phyloP scores from a whole-genome alignment of 2,113 vertebrate species.

The Menura novaehollandiae region DNA sequence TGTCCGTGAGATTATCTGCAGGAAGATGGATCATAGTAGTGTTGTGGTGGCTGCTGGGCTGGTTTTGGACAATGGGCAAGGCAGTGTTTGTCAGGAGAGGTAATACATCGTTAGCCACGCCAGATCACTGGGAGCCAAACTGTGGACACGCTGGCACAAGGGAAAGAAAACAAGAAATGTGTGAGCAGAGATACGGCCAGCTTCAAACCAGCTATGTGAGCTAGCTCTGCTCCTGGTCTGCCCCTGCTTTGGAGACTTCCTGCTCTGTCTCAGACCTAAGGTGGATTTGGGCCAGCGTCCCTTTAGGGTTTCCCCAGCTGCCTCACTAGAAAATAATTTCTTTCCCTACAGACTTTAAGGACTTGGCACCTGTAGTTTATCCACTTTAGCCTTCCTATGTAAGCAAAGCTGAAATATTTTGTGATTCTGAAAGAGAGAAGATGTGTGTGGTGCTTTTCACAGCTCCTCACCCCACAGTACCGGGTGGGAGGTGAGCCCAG shows the following conservation, averaged over 20 bases:
- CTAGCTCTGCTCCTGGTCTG: background rate
- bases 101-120: background rate
- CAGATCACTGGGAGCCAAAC: background rate
- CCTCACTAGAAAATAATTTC: background rate
- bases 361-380: background rate
- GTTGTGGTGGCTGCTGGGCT: background rate
- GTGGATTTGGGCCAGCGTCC: background rate
- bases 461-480: fast-evolving
- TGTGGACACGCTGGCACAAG: background rate
- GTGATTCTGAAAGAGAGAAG: background rate
- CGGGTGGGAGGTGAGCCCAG: background rate
- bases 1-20: background rate
- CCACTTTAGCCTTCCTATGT: background rate
- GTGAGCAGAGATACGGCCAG: background rate
- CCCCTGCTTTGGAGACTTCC: background rate
- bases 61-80: background rate
- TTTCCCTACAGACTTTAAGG: background rate
- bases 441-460: background rate
- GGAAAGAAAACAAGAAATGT: background rate
- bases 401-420: background rate
- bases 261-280: background rate
- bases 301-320: background rate
- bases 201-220: background rate
- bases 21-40: background rate
- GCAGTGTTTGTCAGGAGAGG: background rate